Evolutionary conservation across 2,797 vertebrate species (phyloP).

Genomic region (Hafferia zeledoni): DNA sequence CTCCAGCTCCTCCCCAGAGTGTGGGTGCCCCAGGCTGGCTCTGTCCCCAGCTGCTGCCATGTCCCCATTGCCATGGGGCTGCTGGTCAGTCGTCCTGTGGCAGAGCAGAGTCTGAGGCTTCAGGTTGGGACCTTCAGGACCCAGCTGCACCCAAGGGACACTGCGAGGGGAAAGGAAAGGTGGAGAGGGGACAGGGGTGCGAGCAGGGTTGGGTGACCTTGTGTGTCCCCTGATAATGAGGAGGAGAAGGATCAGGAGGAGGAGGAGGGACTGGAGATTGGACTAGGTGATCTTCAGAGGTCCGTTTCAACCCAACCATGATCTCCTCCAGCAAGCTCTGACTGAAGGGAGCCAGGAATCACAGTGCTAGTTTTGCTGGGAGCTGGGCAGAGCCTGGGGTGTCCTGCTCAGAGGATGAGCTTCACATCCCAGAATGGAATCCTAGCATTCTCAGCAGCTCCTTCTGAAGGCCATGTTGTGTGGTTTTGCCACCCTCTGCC

Average conservation of each 20-base stretch:
- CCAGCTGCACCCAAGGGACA: not conserved
- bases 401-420: not conserved
- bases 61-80: not conserved
- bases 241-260: not conserved
- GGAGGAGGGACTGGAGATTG: not conserved
- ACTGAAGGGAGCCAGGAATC: not conserved
- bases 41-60: constrained; percentile 7
- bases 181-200: not conserved
- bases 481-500: not conserved
- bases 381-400: not conserved
- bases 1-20: constrained; percentile 67
- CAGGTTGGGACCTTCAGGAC: not conserved
- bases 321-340: not conserved
- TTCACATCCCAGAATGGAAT: not conserved
- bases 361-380: not conserved
- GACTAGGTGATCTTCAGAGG: not conserved
- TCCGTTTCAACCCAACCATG: not conserved
- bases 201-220: not conserved
- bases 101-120: not conserved
- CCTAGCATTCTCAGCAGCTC: not conserved
- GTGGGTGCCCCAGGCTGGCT: not conserved
- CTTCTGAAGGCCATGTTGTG: accelerated
- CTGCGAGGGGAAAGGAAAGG: not conserved
- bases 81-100: constrained; percentile 52
- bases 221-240: not conserved